These are phyloP conservation scores for Sporophila hypoxantha DNA, from an alignment of 2,113 vertebrate genomes.

Conservation along the genomic window DNA sequence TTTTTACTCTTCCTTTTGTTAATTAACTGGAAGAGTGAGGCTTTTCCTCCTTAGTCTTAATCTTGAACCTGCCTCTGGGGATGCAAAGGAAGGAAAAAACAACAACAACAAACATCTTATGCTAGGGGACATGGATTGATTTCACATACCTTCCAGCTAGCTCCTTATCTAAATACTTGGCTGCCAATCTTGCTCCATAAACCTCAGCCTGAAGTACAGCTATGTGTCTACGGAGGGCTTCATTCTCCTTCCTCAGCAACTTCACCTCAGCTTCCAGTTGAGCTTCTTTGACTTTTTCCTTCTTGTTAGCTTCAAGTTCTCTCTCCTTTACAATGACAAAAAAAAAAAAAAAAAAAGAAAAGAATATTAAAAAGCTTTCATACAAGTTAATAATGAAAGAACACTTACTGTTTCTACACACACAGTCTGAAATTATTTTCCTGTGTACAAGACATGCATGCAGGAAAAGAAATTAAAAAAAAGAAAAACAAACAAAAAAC, in stretches of 20 bases:
- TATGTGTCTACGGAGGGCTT: conserved; percentile 93
- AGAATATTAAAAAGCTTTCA: neutral
- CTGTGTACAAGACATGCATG: neutral
- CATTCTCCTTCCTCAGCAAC: conserved; percentile 89
- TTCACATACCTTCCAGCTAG: conserved; percentile 87
- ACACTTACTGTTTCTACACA: neutral
- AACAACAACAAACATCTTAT: neutral
- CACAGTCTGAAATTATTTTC: neutral
- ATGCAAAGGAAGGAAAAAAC: neutral
- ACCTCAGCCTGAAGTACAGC: conserved; percentile 96
- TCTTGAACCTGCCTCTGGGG: neutral
- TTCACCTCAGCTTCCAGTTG: conserved; percentile 88
- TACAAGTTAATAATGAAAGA: neutral
- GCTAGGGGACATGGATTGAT: neutral
- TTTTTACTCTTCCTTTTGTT: neutral
- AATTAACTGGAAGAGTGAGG: neutral
- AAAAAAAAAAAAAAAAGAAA: neutral
- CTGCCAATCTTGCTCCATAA: conserved; percentile 93
- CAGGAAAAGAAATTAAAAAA: neutral
- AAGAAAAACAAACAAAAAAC: neutral
- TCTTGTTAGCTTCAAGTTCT: conserved; percentile 90
- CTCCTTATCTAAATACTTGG: conserved; percentile 97
- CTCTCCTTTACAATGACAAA: conserved; percentile 69
- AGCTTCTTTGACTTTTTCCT: conserved; percentile 89
- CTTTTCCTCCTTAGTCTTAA: neutral